Base-by-base conservation (phyloP, 1,140 invertebrate species). In the Orchestia grillus region DNA sequence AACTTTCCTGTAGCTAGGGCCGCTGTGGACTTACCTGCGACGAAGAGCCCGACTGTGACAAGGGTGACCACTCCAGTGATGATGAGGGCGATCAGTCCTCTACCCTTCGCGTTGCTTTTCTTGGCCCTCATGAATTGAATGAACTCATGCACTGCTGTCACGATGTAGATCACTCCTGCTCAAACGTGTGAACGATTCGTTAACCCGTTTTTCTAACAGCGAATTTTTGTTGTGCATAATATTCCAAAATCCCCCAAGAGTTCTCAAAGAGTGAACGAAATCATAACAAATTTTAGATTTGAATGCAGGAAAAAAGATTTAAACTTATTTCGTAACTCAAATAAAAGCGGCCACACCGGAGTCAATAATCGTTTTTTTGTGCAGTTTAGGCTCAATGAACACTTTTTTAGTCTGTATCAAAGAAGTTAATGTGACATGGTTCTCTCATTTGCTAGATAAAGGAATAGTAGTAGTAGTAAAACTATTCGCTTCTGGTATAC, bases 111-210 rank as follows among this genome's bases (percentile, higher is more conserved):
- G 8, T 44, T 8, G 40, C 44, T 44, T 28, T 90, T 90, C 16
- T 45, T 94, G 43, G 92, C 43, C 36, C 92, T 44, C 1, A 28
- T 8, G 43, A 16, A 94, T 44, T 94, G 92, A 40, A 94, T 44
- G 92, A 94, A 94, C 92, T 94, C 92, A n/a, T 94, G 92, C 44
- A 94, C 44, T 6, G 44, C 92, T 6, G 92, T 94, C 41, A 94
- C 44, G 43, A 94, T 45, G 92, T 94, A 94, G 11, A 94, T 40
- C 19, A 94, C 92, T 6, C 92, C 92, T 94, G 92, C 44, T 6
- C 43, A 94, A 94, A 44, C 15, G 44, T 94, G 3, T 15, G 36
- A 77, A 77, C 3, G 1, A 3, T 77, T 77, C 36, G 15, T 19
- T 1, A 19, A 36, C 62, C 62, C 11, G 28, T 77, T 77, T 28